Percentiles rank a stretch among this genome's conserved stretches.
Evolutionary conservation across 2,113 vertebrate species (phyloP).

Genomic region (Gymnocephalus cernua): DNA sequence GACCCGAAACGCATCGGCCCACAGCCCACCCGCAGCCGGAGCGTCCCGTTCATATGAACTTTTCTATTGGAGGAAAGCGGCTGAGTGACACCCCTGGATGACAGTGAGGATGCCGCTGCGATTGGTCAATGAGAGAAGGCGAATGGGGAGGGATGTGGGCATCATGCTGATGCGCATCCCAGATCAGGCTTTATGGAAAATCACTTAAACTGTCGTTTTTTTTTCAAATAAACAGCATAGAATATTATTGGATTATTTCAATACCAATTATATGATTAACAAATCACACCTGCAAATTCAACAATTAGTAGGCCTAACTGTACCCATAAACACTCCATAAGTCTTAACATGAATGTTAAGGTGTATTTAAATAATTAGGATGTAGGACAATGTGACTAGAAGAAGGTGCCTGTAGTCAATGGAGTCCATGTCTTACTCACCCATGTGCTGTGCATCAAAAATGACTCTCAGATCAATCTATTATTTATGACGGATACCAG

Average conservation of each 20-base stretch:
- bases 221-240: background rate
- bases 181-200: background rate
- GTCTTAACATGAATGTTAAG: background rate
- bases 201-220: background rate
- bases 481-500: slow-evolving; percentile 33
- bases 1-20: slow-evolving; percentile 71
- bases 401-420: background rate
- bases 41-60: slow-evolving; percentile 66
- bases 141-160: slow-evolving; percentile 35
- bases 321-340: background rate
- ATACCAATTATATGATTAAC: background rate
- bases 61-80: slow-evolving; percentile 77
- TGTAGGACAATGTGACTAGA: rapidly evolving
- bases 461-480: slow-evolving; percentile 45
- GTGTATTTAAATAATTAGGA: background rate
- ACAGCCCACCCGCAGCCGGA: slow-evolving; percentile 52
- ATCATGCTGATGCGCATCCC: slow-evolving; percentile 21
- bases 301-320: no score
- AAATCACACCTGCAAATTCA: background rate
- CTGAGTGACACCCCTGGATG: slow-evolving; percentile 37
- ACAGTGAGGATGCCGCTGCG: slow-evolving; percentile 20
- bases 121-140: slow-evolving; percentile 61
- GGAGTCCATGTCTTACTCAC: background rate
- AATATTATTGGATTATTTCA: background rate
- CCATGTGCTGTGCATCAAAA: slow-evolving; percentile 61